Percentiles rank a stretch among this genome's conserved stretches.
phyloP scores from a whole-genome alignment of 1,140 invertebrate species.

The Riptortus pedestris region DNA sequence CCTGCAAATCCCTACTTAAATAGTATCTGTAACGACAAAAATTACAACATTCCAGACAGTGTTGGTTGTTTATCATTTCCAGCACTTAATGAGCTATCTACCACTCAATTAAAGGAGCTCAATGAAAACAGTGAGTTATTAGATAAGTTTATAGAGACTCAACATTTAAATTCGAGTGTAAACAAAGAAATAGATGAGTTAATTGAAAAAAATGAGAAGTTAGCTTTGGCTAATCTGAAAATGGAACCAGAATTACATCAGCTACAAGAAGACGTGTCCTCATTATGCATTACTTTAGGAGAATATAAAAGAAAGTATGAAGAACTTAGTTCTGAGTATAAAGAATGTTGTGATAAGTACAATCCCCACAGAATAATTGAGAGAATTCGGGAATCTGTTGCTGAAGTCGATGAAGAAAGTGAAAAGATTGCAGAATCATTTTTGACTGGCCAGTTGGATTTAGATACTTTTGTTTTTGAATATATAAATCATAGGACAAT shows the following conservation, averaged over 20 bases:
- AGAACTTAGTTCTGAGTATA: slow-evolving; percentile 18
- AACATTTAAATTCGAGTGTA: slow-evolving; percentile 50
- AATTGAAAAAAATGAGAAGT: slow-evolving; percentile 56
- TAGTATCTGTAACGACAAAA: background rate
- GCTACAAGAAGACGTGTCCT: slow-evolving; percentile 12
- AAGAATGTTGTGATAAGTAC: slow-evolving; percentile 21
- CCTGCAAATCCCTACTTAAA: background rate
- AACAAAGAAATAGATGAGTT: slow-evolving; percentile 56
- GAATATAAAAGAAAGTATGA: slow-evolving; percentile 30
- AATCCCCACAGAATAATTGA: slow-evolving; percentile 21
- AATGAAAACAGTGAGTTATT: slow-evolving; percentile 53
- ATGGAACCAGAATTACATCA: slow-evolving; percentile 4
- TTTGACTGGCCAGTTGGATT: slow-evolving; percentile 58
- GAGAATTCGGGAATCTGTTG: slow-evolving; percentile 12
- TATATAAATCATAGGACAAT: slow-evolving; percentile 55
- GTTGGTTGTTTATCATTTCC: slow-evolving; percentile 30
- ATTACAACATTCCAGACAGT: background rate
- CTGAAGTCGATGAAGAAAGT: slow-evolving; percentile 51
- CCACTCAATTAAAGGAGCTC: slow-evolving; percentile 57
- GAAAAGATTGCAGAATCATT: slow-evolving; percentile 65
- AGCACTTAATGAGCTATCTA: slow-evolving; percentile 51
- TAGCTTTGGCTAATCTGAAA: slow-evolving; percentile 39
- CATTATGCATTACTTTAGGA: background rate
- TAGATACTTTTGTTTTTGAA: slow-evolving; percentile 58
- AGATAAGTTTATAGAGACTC: slow-evolving; percentile 52